phyloP scores from a whole-genome alignment of 2,797 vertebrate species.

The Poeciliopsis gracilis region DNA sequence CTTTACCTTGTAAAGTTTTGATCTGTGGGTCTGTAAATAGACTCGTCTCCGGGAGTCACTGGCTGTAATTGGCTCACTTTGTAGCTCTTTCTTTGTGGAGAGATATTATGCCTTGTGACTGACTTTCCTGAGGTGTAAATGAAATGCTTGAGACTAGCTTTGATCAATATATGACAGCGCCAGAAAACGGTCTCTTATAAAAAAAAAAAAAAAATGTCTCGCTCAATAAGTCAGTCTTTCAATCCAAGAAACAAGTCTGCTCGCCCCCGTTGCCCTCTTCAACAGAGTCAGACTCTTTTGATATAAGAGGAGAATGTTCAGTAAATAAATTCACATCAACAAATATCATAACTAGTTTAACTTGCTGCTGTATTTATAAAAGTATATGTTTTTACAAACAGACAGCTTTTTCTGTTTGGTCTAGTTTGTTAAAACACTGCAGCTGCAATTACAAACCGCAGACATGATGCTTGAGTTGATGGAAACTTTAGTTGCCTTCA shows the following conservation, averaged over 20 bases:
- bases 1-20: not conserved
- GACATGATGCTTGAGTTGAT: not conserved
- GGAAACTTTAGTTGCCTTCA: not conserved
- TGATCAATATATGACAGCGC: not conserved
- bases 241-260: not conserved
- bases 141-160: not conserved
- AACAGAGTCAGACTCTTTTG: not conserved
- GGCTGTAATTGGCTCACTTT: not conserved
- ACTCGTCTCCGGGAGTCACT: not conserved
- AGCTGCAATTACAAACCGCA: not conserved
- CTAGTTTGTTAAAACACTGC: not conserved
- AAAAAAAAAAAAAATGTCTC: not conserved
- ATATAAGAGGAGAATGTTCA: not conserved
- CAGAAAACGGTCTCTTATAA: not conserved
- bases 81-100: slow-evolving; percentile 1
- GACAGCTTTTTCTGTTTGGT: not conserved
- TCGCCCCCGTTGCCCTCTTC: not conserved
- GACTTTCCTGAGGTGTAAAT: slow-evolving; percentile 1
- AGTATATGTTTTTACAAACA: not conserved
- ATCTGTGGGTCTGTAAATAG: slow-evolving; percentile 3
- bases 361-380: not conserved
- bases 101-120: not conserved
- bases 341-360: not conserved
- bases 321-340: not conserved
- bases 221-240: not conserved